Conservation (phyloP, 2,888 invertebrate genomes). For the Oligia fasciuncula region DNA sequence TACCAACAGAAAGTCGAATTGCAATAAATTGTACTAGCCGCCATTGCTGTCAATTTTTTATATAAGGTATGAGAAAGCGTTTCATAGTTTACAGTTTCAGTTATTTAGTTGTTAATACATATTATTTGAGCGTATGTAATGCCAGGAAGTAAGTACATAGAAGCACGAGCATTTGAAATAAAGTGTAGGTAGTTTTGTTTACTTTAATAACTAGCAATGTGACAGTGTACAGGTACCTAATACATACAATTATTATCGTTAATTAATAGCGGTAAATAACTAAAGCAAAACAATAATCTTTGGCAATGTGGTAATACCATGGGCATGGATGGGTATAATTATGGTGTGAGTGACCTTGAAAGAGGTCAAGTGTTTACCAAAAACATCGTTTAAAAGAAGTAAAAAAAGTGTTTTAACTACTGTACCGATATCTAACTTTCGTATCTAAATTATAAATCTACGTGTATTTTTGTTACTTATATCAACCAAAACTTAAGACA, state of each 20-base stretch:
- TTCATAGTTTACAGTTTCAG: background rate
- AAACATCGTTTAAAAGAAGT: background rate
- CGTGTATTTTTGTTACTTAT: slow-evolving; percentile 56
- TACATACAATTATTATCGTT: slow-evolving; percentile 14
- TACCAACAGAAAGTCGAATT: slow-evolving; percentile 12
- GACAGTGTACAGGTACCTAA: background rate
- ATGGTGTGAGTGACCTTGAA: background rate
- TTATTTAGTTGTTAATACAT: slow-evolving; percentile 1
- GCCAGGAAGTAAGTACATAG: background rate
- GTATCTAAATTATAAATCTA: slow-evolving; percentile 46
- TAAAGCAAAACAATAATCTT: background rate
- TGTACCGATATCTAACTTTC: slow-evolving; percentile 6
- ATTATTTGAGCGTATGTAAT: background rate
- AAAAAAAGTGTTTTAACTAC: background rate
- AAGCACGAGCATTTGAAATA: background rate
- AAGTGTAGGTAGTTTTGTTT: slow-evolving; percentile 1
- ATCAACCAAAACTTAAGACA: slow-evolving; percentile 65
- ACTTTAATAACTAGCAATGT: background rate
- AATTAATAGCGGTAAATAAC: slow-evolving; percentile 5
- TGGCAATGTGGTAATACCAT: background rate
- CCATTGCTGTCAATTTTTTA: background rate
- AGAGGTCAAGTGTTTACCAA: background rate
- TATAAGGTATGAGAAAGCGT: background rate
- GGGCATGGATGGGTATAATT: background rate
- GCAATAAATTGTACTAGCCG: slow-evolving; percentile 21